Conservation (phyloP, 2,888 invertebrate species). For the Craniophora ligustri region DNA sequence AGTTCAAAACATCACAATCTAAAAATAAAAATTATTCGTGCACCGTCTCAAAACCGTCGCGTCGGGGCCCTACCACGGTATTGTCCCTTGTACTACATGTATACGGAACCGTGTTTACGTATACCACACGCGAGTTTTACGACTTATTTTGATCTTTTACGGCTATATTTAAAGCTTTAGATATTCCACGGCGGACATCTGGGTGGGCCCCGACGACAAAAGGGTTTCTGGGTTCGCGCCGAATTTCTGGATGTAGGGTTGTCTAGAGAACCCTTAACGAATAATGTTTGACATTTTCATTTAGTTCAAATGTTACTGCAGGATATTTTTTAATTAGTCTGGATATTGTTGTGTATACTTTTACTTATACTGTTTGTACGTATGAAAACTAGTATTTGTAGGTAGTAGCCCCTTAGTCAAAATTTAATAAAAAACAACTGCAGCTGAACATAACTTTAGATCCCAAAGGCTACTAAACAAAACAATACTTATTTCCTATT, state of each 20-base stretch:
- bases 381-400: no score
- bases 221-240: slow-evolving; percentile 27
- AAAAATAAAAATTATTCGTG: slow-evolving; percentile 19
- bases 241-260: slow-evolving; percentile 42
- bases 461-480: no score
- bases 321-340: neutral
- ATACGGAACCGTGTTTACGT: slow-evolving; percentile 42
- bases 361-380: no score
- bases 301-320: neutral
- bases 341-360: neutral
- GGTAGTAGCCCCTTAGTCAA: no score
- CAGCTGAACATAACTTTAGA: no score
- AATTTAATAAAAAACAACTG: no score
- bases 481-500: no score
- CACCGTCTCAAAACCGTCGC: slow-evolving; percentile 13
- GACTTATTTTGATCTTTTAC: slow-evolving; percentile 68
- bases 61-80: slow-evolving; percentile 16
- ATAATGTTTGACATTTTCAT: neutral
- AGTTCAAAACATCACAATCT: slow-evolving; percentile 1
- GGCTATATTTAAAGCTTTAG: slow-evolving; percentile 62
- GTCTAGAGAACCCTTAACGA: neutral
- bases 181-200: slow-evolving; percentile 35
- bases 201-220: slow-evolving; percentile 53
- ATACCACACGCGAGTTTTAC: slow-evolving; percentile 64
- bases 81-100: slow-evolving; percentile 47